Percentiles rank a stretch among this genome's conserved stretches.
These are phyloP conservation scores for Dinocampus coccinellae DNA, from an alignment of 2,888 invertebrate genomes.

Conservation along the genomic window DNA sequence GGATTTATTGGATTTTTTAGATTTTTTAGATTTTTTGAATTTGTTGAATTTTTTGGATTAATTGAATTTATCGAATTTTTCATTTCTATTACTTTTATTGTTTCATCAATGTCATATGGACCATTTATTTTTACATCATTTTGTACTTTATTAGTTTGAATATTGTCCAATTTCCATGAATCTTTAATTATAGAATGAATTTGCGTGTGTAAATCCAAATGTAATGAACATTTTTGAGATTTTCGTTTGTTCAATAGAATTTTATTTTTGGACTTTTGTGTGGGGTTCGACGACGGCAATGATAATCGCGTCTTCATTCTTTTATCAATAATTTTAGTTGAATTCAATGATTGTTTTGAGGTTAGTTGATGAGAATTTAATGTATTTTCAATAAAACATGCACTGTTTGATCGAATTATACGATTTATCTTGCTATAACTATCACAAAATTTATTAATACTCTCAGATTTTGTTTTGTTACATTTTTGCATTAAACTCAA, in stretches of 20 bases:
- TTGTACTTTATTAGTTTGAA: neutral
- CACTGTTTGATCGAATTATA: conserved; percentile 48
- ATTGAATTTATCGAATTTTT: no score
- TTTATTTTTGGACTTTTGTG: neutral
- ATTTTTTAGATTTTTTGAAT: no score
- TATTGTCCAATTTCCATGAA: conserved; percentile 1
- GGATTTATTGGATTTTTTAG: no score
- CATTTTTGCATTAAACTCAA: conserved; percentile 51
- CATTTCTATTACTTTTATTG: neutral
- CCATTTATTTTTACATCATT: conserved; percentile 1
- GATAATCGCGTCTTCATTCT: conserved; percentile 40
- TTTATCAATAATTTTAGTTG: conserved; percentile 31
- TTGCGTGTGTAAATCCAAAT: conserved; percentile 58
- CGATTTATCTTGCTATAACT: conserved; percentile 27
- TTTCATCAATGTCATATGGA: neutral
- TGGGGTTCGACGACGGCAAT: neutral
- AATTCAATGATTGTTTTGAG: conserved; percentile 38
- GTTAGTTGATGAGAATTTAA: conserved; percentile 41
- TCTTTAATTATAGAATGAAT: conserved; percentile 45
- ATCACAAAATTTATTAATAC: conserved; percentile 24
- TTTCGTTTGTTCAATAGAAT: neutral
- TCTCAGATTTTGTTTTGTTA: neutral
- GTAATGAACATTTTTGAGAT: conserved; percentile 49
- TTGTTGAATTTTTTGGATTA: no score
- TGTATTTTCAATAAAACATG: conserved; percentile 41